These are phyloP conservation scores for Drosophila cyrtoloma DNA, from an alignment of 2,888 invertebrate species.

Conservation along the genomic window DNA sequence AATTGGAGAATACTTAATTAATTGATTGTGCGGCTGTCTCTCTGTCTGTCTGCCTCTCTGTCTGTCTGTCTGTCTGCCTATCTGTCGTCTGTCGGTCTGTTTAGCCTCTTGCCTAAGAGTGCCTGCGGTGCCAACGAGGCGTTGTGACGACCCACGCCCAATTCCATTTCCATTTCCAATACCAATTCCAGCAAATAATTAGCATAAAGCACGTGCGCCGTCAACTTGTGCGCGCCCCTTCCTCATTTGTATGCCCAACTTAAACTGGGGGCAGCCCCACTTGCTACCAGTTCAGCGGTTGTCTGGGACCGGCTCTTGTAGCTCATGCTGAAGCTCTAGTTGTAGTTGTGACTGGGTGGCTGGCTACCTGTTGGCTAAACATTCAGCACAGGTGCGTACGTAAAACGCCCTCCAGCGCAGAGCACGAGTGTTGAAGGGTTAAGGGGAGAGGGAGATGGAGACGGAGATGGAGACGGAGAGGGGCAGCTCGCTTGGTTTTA, in stretches of 20 bases:
- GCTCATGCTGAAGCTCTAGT: conserved; percentile 3
- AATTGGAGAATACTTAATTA: conserved; percentile 50
- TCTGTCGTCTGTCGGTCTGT: neutral
- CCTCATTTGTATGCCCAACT: conserved; percentile 72
- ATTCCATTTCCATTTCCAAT: conserved; percentile 52
- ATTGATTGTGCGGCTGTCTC: conserved; percentile 47
- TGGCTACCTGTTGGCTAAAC: conserved; percentile 69
- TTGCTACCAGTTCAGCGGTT: conserved; percentile 50
- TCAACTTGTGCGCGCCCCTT: conserved; percentile 55
- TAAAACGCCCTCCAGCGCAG: conserved; percentile 52
- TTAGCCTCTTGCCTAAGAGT: conserved; percentile 4
- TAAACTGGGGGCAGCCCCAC: conserved; percentile 35
- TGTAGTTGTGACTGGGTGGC: conserved; percentile 37
- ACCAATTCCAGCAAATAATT: conserved; percentile 63
- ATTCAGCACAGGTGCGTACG: conserved; percentile 70
- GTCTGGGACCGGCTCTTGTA: conserved; percentile 33
- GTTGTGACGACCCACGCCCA: conserved; percentile 65
- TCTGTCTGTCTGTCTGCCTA: neutral
- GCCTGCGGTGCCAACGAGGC: conserved; percentile 14
- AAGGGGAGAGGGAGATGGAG: neutral
- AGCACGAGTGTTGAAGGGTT: neutral
- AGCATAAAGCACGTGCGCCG: conserved; percentile 78
- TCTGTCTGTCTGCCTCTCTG: neutral
- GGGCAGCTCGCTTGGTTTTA: conserved; percentile 16
- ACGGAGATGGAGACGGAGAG: too few species aligned